Evolutionary conservation across 1,140 invertebrate species (phyloP), one percentile per base, ranked within the genome.

Genomic region (Pogonus chalceus): DNA sequence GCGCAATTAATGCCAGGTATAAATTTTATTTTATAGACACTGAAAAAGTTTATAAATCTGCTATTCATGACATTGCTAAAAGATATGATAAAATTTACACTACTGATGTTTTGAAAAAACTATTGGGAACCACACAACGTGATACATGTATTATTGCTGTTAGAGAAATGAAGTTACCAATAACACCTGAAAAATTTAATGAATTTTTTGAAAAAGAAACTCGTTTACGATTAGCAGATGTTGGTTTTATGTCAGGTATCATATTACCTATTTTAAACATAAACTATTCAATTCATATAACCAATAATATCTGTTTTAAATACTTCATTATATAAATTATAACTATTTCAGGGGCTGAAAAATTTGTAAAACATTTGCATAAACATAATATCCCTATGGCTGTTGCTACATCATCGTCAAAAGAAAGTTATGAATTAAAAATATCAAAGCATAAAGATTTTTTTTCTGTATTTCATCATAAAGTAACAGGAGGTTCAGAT

Each of bases 61-160:
- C 20, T 1, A 79, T 83, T 61, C 69, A 75, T 47, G 75, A 74
- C 53, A 76, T 84, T 31, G 79, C 79, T 49, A 74, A 74, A 10
- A 72, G 76, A 60, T 88, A 82, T 72, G 85, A 83, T 0, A 86
- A 87, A 66, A 68, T 70, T 21, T 92, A 88, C 67, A 83, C 83
- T 1, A 79, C 81, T 65, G 79, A 91, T 54, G 64, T 90, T 54
- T 81, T 84, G 68, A 72, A 79, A 60, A 79, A 81, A 66, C 75
- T 85, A 31, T 77, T 90, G 68, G 89, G 90, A 35, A 83, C 80
- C 49, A 84, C 83, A 24, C 84, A 88, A 64, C 69, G 74, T 50
- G 79, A 85, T 50, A 79, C 86, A 18, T 83, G 82, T 14, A 77
- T 82, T 63, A 82, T 89, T 52, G 76, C 87, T 23, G 82, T 91